Percentiles rank a stretch among this genome's conserved stretches.
phyloP scores from a whole-genome alignment of 2,797 vertebrate genomes.

The Xerus rutilus region DNA sequence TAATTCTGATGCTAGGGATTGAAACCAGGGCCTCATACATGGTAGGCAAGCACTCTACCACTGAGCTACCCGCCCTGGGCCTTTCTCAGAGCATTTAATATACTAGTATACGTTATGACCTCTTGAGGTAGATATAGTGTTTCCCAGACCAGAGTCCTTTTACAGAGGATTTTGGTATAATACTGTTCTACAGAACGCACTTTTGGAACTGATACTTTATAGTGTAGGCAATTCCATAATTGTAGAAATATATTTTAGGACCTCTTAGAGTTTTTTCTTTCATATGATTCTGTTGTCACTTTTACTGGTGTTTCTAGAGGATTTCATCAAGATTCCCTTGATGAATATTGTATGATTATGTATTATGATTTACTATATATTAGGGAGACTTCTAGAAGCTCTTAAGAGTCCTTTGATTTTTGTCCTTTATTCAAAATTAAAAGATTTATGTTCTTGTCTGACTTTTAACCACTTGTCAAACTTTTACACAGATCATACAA shows the following conservation, averaged over 20 bases:
- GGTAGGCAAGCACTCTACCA: background rate
- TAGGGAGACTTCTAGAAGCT: background rate
- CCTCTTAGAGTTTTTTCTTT: background rate
- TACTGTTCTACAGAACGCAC: background rate
- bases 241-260: background rate
- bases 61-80: too few species aligned
- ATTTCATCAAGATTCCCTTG: background rate
- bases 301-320: background rate
- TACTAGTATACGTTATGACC: background rate
- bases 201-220: background rate
- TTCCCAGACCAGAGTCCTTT: background rate
- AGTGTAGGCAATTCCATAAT: background rate
- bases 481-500: background rate
- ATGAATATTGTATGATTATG: background rate
- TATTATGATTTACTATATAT: background rate
- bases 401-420: background rate
- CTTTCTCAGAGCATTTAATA: slow-evolving; percentile 10
- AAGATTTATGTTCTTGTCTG: slow-evolving; percentile 3
- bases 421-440: background rate
- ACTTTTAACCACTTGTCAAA: background rate
- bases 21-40: background rate
- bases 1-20: background rate
- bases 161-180: background rate
- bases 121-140: background rate
- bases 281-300: background rate